These are phyloP conservation scores for Bos javanicus DNA, from an alignment of 2,113 vertebrate species.

Conservation along the genomic window DNA sequence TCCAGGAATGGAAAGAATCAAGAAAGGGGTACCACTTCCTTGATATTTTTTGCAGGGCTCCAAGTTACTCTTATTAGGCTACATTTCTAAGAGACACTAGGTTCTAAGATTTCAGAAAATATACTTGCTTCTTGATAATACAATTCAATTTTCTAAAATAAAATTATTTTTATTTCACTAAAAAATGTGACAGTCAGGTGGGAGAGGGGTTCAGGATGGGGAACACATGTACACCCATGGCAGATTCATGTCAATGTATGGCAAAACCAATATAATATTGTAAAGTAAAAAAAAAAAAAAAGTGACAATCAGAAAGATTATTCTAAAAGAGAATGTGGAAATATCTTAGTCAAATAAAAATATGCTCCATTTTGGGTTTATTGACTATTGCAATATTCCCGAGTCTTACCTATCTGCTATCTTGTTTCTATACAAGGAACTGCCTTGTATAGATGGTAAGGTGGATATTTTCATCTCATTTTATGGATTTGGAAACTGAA, in stretches of 20 bases:
- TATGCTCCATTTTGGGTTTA: background rate
- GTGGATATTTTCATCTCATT: background rate
- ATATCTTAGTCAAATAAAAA: background rate
- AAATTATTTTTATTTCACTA: background rate
- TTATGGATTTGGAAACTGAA: background rate
- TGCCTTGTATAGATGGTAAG: background rate
- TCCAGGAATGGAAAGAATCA: background rate
- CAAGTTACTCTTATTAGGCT: background rate
- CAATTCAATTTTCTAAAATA: constrained; percentile 11
- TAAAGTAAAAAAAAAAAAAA: no score
- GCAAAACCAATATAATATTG: no score
- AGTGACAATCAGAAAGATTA: background rate
- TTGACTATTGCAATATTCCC: background rate
- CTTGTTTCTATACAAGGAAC: background rate
- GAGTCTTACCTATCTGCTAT: background rate
- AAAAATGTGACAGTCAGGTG: background rate
- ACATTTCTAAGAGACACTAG: background rate
- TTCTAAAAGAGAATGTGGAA: constrained; percentile 18
- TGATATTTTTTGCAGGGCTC: background rate
- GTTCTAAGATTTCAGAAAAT: background rate
- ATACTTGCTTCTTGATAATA: background rate
- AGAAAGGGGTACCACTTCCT: background rate
- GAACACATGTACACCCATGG: no score
- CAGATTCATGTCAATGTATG: no score
- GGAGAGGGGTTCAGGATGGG: no score